Evolutionary conservation across 2,797 vertebrate species (phyloP).

Genomic region (Trematomus bernacchii): DNA sequence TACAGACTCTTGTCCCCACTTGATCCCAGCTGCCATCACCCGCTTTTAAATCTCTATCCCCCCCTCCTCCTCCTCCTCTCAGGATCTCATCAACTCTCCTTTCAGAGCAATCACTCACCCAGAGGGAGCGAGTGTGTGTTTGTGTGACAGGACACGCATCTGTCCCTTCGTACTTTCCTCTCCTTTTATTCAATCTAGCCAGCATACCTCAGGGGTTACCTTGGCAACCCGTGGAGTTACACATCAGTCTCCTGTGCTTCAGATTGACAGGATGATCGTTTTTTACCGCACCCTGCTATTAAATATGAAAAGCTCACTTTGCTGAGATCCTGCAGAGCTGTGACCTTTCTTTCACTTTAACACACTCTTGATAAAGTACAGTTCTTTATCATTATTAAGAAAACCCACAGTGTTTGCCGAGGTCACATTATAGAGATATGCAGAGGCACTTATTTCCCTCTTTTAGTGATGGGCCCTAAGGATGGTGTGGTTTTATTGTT

Average conservation of each 20-base stretch:
- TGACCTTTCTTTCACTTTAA: conserved; percentile 59
- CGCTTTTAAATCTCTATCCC: conserved; percentile 45
- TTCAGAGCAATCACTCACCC: conserved; percentile 75
- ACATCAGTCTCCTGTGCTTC: conserved; percentile 45
- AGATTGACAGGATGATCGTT: conserved; percentile 46
- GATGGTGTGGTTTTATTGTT: not conserved
- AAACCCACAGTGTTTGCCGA: conserved; percentile 1
- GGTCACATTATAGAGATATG: not conserved
- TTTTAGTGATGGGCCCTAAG: not conserved
- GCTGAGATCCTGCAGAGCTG: conserved; percentile 26
- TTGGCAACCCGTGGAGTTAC: conserved; percentile 62
- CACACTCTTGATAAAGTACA: conserved; percentile 27
- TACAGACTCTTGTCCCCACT: conserved; percentile 51
- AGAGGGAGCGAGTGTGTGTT: conserved; percentile 23
- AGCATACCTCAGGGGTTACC: conserved; percentile 63
- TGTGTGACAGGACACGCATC: conserved; percentile 51
- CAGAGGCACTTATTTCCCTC: not conserved
- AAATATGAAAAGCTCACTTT: conserved; percentile 56
- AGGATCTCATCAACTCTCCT: conserved; percentile 66
- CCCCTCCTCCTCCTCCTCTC: conserved; percentile 35
- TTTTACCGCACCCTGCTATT: conserved; percentile 35
- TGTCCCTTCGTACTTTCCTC: conserved; percentile 36
- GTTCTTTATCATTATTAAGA: conserved; percentile 14
- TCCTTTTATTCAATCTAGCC: conserved; percentile 60
- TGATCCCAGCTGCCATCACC: conserved; percentile 59